phyloP scores from a whole-genome alignment of 2,797 vertebrate species.

The Falco naumanni region DNA sequence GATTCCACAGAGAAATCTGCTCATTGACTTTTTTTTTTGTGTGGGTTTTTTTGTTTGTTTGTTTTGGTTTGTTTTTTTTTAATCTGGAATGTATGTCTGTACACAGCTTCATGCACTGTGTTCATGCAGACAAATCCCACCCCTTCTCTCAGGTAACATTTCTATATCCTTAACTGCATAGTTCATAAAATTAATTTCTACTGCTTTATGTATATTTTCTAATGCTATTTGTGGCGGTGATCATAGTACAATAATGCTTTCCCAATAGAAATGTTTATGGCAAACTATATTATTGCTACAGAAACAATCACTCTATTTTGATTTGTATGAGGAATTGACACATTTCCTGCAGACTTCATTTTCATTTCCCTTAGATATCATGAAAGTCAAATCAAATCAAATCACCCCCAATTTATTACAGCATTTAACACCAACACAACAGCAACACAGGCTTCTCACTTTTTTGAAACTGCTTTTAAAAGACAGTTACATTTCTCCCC shows the following conservation, averaged over 20 bases:
- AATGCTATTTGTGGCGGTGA: constrained; percentile 21
- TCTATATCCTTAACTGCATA: background rate
- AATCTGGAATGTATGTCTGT: background rate
- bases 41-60: background rate
- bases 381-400: constrained; percentile 47
- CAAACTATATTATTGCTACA: constrained; percentile 34
- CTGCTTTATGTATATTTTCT: background rate
- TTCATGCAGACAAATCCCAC: background rate
- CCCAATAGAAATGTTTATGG: constrained; percentile 35
- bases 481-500: background rate
- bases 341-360: constrained; percentile 43
- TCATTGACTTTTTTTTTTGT: background rate
- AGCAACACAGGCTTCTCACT: background rate
- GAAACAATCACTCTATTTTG: constrained; percentile 41
- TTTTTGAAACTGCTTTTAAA: background rate
- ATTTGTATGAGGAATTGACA: constrained; percentile 38
- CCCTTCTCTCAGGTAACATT: background rate
- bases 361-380: constrained; percentile 49
- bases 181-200: constrained; percentile 24
- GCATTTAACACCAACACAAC: constrained; percentile 24
- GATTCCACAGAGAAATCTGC: background rate
- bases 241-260: constrained; percentile 7
- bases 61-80: background rate
- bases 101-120: background rate
- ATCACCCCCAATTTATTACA: constrained; percentile 32